phyloP scores from a whole-genome alignment of 2,888 invertebrate species.

The Cephus pygmeus region DNA sequence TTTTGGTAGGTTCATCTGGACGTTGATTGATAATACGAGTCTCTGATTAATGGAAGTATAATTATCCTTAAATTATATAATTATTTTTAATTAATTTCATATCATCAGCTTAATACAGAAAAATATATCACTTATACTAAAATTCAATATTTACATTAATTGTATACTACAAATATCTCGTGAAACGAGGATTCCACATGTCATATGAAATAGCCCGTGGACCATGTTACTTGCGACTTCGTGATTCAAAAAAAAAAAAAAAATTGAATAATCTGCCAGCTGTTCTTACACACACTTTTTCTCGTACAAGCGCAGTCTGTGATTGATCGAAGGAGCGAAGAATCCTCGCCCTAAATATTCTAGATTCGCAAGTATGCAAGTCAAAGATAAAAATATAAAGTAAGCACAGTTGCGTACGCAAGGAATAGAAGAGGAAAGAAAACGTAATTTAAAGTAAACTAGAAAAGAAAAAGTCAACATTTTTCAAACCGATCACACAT shows the following conservation, averaged over 20 bases:
- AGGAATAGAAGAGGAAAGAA: no score
- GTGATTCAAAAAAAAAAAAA: neutral
- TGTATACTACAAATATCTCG: neutral
- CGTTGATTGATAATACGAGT: neutral
- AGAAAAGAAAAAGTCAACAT: neutral
- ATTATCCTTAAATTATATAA: neutral
- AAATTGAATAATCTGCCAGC: slow-evolving; percentile 1
- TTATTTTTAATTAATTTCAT: neutral
- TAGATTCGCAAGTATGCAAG: neutral
- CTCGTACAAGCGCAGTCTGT: slow-evolving; percentile 2
- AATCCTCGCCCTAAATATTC: neutral
- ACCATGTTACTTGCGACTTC: neutral
- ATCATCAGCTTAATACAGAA: neutral
- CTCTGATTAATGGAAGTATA: neutral
- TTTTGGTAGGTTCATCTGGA: neutral
- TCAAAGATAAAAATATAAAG: neutral
- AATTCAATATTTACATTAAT: neutral
- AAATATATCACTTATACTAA: no score
- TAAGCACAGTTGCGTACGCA: no score
- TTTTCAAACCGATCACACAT: neutral
- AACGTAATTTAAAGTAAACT: no score
- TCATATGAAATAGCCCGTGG: slow-evolving; percentile 1
- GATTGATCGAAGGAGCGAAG: neutral
- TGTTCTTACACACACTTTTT: neutral
- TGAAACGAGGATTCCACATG: neutral